These are phyloP conservation scores for Apolygus lucorum DNA, from an alignment of 1,140 invertebrate genomes.

Conservation along the genomic window DNA sequence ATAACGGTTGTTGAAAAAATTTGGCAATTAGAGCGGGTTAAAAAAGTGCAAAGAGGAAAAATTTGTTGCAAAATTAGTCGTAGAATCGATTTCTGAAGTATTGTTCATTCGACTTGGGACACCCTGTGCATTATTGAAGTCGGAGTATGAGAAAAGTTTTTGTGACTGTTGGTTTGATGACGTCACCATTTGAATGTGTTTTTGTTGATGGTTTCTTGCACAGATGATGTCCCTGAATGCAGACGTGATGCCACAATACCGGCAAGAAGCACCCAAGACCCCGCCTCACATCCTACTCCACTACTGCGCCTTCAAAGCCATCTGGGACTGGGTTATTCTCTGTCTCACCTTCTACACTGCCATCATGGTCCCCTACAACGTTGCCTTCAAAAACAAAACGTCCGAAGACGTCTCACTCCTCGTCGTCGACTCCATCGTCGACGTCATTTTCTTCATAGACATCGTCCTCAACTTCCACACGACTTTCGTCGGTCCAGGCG, in stretches of 20 bases:
- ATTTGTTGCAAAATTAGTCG: no score
- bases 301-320: constrained; percentile 96
- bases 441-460: constrained; percentile 99
- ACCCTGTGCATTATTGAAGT: no score
- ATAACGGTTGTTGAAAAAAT: no score
- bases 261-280: constrained; percentile 99
- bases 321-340: constrained; percentile 99
- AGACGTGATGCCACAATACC: constrained; percentile 97
- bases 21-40: no score
- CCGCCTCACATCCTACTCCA: constrained; percentile 95
- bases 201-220: no score
- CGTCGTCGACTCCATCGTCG: constrained; percentile 96
- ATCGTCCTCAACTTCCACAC: constrained; percentile 99
- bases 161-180: no score
- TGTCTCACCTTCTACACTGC: constrained; percentile 99
- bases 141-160: no score
- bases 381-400: constrained; percentile 99
- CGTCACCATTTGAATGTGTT: no score
- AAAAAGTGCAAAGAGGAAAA: no score
- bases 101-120: no score
- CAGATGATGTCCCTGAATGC: constrained; percentile 95
- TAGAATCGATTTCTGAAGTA: no score
- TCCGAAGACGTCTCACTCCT: constrained; percentile 95
- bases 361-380: constrained; percentile 99
- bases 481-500: constrained; percentile 96